A percentile compares a stretch with the other conserved stretches of the same genome.
These are phyloP conservation scores for Ormyrus rosae DNA, from an alignment of 2,888 invertebrate genomes.

Conservation along the genomic window DNA sequence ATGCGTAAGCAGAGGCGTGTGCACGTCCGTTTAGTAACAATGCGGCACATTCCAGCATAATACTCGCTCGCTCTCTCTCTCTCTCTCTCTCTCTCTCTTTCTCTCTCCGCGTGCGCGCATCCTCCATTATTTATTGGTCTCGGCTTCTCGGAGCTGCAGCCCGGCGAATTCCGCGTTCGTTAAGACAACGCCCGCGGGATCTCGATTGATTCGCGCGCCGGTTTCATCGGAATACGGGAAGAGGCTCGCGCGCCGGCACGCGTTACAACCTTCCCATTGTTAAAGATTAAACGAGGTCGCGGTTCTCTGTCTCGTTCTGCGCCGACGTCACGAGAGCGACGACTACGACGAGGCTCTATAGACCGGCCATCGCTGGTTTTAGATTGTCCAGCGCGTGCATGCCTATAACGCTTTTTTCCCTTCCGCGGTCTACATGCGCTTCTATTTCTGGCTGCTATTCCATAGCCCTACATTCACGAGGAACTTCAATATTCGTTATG, in stretches of 20 bases:
- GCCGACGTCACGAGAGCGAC: no score
- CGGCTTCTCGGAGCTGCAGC: background rate
- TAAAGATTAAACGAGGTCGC: constrained; percentile 61
- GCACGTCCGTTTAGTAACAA: background rate
- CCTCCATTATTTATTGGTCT: constrained; percentile 26
- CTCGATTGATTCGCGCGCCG: constrained; percentile 48
- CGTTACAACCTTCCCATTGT: constrained; percentile 57
- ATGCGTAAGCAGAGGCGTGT: no score
- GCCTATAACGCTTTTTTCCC: background rate
- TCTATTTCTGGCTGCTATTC: constrained; percentile 38
- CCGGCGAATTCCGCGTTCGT: background rate
- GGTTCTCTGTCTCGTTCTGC: constrained; percentile 34
- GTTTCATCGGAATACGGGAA: constrained; percentile 50
- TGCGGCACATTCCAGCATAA: constrained; percentile 6
- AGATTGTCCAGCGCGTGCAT: background rate
- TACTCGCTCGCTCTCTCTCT: constrained; percentile 5
- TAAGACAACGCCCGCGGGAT: background rate
- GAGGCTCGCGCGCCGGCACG: constrained; percentile 1
- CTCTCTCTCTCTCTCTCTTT: background rate
- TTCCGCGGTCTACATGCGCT: constrained; percentile 6
- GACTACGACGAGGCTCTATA: background rate
- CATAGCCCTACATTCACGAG: constrained; percentile 32
- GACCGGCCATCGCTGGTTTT: background rate
- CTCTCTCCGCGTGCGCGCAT: constrained; percentile 10
- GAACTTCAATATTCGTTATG: background rate